Evolutionary conservation across 2,113 vertebrate genomes (phyloP), one percentile per base, ranked within the genome.

Genomic region (Aegotheles bennettii): DNA sequence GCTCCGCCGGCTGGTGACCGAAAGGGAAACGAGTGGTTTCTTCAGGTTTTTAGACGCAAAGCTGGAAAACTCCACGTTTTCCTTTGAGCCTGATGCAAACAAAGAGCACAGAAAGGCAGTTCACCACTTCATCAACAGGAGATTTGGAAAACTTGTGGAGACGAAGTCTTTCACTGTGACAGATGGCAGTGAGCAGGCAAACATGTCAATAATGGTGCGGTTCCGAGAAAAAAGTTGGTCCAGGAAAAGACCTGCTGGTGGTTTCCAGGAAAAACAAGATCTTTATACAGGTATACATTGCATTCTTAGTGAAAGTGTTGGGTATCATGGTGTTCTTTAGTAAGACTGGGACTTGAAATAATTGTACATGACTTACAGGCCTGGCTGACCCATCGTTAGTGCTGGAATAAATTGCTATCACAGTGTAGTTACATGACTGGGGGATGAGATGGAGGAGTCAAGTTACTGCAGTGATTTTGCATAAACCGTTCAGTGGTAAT

Each of bases 141-240:
- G 98, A 80, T 99, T 99, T 65, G 99, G 99, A 29, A 99, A 99
- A 65, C 97, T 99, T 70, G 93, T 99, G 92, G 99, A 99, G 98
- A 99, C 99, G 3, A 99, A 99, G 61, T 99, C 98, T 90, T 99
- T 99, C 88, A 80, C 84, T 12, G 85, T 96, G 69, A 67, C 89
- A 53, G 91, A 56, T 77, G 48, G 19, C 38, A 63, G 10, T 61
- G 84, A 68, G 48, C 91, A 87, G 71, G 91, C 78, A 94, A 98
- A 87, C 35, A 96, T 96, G 18, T 97, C 97, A 8, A 98, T 99
- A 95, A 98, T 97, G 0, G 99, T 99, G 51, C 96, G 99, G n/a
- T 98, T 99, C 97, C 97, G 99, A 85, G 98, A 98, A 90, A 98
- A 97, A 90, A 93, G 79, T 21, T 94, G 63, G 20, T 87, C 87